phyloP scores from a whole-genome alignment of 2,113 vertebrate genomes.

The Australoheros scitulus region DNA sequence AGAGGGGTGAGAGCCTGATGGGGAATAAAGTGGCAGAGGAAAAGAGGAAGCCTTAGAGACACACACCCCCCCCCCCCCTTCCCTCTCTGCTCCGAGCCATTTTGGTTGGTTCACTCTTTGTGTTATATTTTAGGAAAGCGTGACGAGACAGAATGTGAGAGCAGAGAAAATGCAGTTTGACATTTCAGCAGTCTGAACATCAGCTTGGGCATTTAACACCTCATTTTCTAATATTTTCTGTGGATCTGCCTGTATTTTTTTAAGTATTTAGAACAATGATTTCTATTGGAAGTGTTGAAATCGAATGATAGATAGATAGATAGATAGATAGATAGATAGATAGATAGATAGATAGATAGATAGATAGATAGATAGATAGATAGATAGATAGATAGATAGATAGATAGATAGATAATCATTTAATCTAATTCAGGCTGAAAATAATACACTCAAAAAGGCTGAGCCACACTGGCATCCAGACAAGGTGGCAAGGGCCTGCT shows the following conservation, averaged over 20 bases:
- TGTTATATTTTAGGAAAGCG: slow-evolving; percentile 64
- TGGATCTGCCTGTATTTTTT: slow-evolving; percentile 14
- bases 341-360: neutral
- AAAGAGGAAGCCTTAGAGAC: slow-evolving; percentile 25
- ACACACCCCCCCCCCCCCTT: neutral
- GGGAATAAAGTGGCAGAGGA: slow-evolving; percentile 58
- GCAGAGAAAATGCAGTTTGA: slow-evolving; percentile 55
- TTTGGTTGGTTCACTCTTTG: slow-evolving; percentile 40
- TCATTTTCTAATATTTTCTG: slow-evolving; percentile 37
- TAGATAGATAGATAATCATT: neutral
- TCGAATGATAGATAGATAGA: neutral
- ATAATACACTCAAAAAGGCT: slow-evolving; percentile 37
- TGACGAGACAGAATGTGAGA: slow-evolving; percentile 60
- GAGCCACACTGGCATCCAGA: slow-evolving; percentile 43
- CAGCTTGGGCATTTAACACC: slow-evolving; percentile 39
- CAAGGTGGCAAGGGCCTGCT: slow-evolving; percentile 49
- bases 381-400: neutral
- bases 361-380: neutral
- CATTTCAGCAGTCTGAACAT: slow-evolving; percentile 39
- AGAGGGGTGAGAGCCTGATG: slow-evolving; percentile 38
- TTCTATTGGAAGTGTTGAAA: neutral
- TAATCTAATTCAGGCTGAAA: slow-evolving; percentile 36
- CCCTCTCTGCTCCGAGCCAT: slow-evolving; percentile 43
- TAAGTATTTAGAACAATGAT: slow-evolving; percentile 19
- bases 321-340: neutral